Evolutionary conservation across 2,888 invertebrate genomes (phyloP), one percentile per base, ranked within the genome.

Genomic region (Drosophila longiperda): DNA sequence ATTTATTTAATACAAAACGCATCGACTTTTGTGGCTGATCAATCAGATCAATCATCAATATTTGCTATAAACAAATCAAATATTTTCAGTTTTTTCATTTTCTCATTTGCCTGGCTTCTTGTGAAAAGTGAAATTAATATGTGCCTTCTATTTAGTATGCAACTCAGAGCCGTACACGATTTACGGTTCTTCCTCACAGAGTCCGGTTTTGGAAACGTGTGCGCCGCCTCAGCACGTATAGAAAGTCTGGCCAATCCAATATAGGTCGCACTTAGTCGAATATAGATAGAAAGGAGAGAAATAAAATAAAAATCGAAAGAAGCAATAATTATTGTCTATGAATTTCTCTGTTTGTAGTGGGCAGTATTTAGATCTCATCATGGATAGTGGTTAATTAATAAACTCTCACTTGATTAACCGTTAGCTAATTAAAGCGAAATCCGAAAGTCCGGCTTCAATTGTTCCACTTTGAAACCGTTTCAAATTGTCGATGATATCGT

Each of bases 371-470:
- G 66, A 68, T 55, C 77, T 80, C 61, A 85, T 81, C 85, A 83
- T 72, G 70, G 81, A 8, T 42, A 38, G 34, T 50, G 61, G 42
- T 54, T 75, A 71, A 85, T 80, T 88, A 78, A 86, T 80, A 61
- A 80, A 85, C 85, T 85, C 85, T 85, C 85, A 88, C 88, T 85
- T 85, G 75, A 82, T 82, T 62, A 32, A 26, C 50, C 34, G 64
- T 15, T 69, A 42, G 33, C 65, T 82, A 78, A 80, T 82, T 81
- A 73, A 71, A 48, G 54, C 57, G 45, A 54, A 29, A 55, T 64
- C 53, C n/a, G n/a, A n/a, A 71, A 87, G 80, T 87, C 87, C 87
- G 87, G 87, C 78, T 89, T 59, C 66, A 78, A 85, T 87, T 82
- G 89, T 78, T 83, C 83, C 89, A 87, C 83, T 89, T 87, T 73